Conservation (phyloP, 1,140 invertebrate genomes). For the Choristoneura fumiferana region DNA sequence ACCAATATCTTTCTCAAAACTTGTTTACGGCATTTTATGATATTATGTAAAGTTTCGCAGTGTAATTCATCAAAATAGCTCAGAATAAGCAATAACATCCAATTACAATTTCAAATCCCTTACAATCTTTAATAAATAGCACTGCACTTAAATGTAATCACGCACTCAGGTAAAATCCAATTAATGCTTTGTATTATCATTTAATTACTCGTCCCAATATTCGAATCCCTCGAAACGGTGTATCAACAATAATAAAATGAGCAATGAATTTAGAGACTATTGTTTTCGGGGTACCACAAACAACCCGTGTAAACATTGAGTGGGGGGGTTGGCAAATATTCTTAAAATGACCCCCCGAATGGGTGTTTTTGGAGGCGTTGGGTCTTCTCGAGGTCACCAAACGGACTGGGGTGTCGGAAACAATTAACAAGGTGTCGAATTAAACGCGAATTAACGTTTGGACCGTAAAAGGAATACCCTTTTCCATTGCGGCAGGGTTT, state of each 20-base stretch:
- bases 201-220: conserved; percentile 77
- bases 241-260: conserved; percentile 78
- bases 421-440: conserved; percentile 79
- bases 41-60: too few relatives aligned
- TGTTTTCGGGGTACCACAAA: conserved; percentile 77
- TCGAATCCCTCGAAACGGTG: conserved; percentile 74
- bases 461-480: conserved; percentile 73
- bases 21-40: too few relatives aligned
- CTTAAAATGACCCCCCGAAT: conserved; percentile 71
- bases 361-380: conserved; percentile 42
- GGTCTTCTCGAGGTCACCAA: conserved; percentile 65
- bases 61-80: too few relatives aligned
- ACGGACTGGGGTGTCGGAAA: conserved; percentile 71
- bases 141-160: conserved; percentile 49
- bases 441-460: conserved; percentile 75
- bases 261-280: conserved; percentile 77
- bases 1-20: too few relatives aligned
- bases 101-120: conserved; percentile 24
- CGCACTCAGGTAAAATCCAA: conserved; percentile 71
- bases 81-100: conserved; percentile 15
- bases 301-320: conserved; percentile 71
- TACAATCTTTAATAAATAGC: conserved; percentile 44
- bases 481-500: conserved; percentile 68
- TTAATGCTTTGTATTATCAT: conserved; percentile 77
- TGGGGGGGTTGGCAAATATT: conserved; percentile 71